Evolutionary conservation across 2,888 invertebrate genomes (phyloP).

Genomic region (Hirtodrosophila histrioides): DNA sequence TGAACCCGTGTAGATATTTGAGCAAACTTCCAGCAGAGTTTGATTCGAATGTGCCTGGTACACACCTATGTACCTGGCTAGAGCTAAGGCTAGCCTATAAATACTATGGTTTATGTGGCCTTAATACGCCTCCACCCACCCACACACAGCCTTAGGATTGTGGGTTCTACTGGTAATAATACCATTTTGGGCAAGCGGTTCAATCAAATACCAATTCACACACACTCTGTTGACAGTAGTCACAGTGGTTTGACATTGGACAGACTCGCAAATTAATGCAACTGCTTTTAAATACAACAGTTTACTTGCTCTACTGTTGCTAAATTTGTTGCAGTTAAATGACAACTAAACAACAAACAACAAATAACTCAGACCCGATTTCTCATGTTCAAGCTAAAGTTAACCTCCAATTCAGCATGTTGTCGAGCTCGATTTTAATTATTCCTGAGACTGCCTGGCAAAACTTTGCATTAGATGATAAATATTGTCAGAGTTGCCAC

Average conservation of each 20-base stretch:
- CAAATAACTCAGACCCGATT: neutral
- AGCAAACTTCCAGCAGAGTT: neutral
- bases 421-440: too few relatives aligned
- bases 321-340: neutral
- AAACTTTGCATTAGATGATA: too few relatives aligned
- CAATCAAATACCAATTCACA: constrained; percentile 21
- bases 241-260: constrained; percentile 26
- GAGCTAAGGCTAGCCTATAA: neutral
- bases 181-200: constrained; percentile 35
- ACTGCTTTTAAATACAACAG: neutral
- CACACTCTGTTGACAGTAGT: neutral
- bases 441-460: too few relatives aligned
- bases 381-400: too few relatives aligned
- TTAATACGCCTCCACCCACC: constrained; percentile 36
- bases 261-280: constrained; percentile 24
- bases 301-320: constrained; percentile 10
- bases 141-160: constrained; percentile 2
- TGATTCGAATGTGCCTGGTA: too few relatives aligned
- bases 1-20: constrained; percentile 10
- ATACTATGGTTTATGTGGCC: constrained; percentile 15
- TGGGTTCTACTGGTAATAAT: constrained; percentile 15
- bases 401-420: too few relatives aligned
- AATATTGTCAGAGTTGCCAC: too few relatives aligned
- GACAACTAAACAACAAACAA: neutral
- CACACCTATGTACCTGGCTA: too few relatives aligned